phyloP scores from a whole-genome alignment of 1,140 invertebrate genomes.

The Drosophila bocki region DNA sequence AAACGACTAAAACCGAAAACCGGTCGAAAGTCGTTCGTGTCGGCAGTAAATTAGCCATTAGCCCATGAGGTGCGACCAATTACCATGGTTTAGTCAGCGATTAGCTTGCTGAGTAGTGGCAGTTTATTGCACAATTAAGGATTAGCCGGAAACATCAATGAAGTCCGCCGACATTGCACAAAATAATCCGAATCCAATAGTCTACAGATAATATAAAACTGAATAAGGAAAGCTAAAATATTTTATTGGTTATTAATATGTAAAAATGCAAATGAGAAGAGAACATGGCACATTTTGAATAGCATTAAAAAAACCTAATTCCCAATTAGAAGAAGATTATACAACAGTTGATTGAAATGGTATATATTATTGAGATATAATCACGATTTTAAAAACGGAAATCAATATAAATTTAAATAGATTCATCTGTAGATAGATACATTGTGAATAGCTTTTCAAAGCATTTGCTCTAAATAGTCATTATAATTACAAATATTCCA shows the following conservation, averaged over 20 bases:
- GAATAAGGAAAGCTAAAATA: not conserved
- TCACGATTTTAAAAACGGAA: not conserved
- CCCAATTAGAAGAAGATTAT: not conserved
- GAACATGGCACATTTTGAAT: not conserved
- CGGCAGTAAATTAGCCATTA: slow-evolving; percentile 36
- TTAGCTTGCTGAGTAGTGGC: slow-evolving; percentile 1
- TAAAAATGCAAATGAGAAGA: not conserved
- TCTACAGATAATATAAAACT: not conserved
- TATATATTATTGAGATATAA: not conserved
- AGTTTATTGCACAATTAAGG: slow-evolving; percentile 21
- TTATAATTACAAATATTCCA: not conserved
- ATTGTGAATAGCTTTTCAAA: too few species aligned
- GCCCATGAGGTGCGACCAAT: slow-evolving; percentile 24
- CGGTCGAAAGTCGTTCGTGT: slow-evolving; percentile 50
- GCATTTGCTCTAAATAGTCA: not conserved
- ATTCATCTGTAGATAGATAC: not conserved
- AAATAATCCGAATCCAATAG: not conserved
- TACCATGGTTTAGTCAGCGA: slow-evolving; percentile 8
- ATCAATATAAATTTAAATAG: not conserved
- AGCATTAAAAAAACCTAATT: not conserved
- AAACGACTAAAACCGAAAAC: slow-evolving; percentile 63
- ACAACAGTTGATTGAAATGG: not conserved
- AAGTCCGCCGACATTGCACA: not conserved
- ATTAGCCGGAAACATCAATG: not conserved
- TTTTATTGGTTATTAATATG: too few species aligned